Base-by-base conservation (phyloP, 2,113 vertebrate species). In the Mellivora capensis region DNA sequence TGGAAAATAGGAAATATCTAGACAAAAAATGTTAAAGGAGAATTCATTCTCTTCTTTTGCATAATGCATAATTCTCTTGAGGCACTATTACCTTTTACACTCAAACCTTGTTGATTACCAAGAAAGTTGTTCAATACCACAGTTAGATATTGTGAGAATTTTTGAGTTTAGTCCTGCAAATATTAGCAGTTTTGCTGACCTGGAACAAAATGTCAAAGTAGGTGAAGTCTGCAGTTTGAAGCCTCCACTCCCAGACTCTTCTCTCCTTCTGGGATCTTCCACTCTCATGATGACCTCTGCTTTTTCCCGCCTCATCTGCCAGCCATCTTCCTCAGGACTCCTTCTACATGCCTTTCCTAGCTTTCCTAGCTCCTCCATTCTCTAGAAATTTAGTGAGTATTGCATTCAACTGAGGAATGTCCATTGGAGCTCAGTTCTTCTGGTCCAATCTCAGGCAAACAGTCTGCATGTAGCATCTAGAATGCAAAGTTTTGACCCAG, bases 1-100 rank as follows among this genome's bases (percentile, higher is more conserved):
- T 89, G n/a, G 47, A 67, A 97, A 93, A 64, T 79, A 61, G 47
- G 39, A 97, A 79, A 20, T 69, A 79, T 79, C 10, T 42, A 67
- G 64, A 77, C 10, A 74, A 92, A 95, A 76, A 29, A 42, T 21
- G 59, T 88, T 42, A 42, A 87, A 67, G 91, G 34, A 37, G 25
- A 29, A 85, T 94, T 69, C 4, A 74, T 92, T 77, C 62, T 81
- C 11, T 77, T 89, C n/a, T 81, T 37, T 90, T 93, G 1, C 47
- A 44, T 9, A 82, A 49, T 93, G 1, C 47, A 44, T 9, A 82
- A 49, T 84, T 87, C 21, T 72, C 3, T 14, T 37, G 25, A 49
- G 44, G 18, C 9, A 76, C 57, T 85, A 31, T n/a, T 80, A 2
- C 3, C 15, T 64, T 95, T 90, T 82, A 84, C 0, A 77, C 14